Percentiles rank a stretch among this genome's conserved stretches.
These are phyloP conservation scores for Microctenopoma stevenorrisi DNA, from an alignment of 2,797 vertebrate species.

Conservation along the genomic window DNA sequence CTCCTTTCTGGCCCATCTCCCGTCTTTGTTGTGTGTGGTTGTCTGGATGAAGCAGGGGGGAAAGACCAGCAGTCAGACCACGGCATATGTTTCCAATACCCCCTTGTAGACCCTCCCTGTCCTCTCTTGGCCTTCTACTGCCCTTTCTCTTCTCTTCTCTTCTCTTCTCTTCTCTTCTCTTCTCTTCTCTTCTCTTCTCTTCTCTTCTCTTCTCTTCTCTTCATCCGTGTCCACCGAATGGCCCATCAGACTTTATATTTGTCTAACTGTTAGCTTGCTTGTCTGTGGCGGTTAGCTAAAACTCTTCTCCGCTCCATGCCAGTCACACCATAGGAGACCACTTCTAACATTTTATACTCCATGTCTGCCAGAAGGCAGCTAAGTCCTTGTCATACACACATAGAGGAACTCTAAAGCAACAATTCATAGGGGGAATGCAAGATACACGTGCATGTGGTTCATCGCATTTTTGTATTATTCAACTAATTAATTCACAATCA, in stretches of 20 bases:
- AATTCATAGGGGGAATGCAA: constrained; percentile 22
- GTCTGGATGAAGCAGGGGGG: constrained; percentile 66
- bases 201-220: constrained; percentile 6
- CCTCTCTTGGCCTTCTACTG: constrained; percentile 48
- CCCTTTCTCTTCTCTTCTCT: constrained; percentile 4
- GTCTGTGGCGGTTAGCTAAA: constrained; percentile 66
- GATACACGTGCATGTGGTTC: constrained; percentile 4
- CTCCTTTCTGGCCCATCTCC: constrained; percentile 65
- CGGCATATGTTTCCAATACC: constrained; percentile 80
- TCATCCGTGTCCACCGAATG: constrained; percentile 66
- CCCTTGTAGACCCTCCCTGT: constrained; percentile 59
- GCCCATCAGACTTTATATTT: constrained; percentile 68
- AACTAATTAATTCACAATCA: background rate
- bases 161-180: constrained; percentile 8
- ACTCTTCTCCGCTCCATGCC: constrained; percentile 47
- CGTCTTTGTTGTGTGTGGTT: constrained; percentile 76
- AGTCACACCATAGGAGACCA: constrained; percentile 65
- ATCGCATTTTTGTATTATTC: constrained; percentile 4
- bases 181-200: constrained; percentile 12
- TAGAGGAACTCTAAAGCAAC: background rate
- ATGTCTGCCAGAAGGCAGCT: constrained; percentile 27
- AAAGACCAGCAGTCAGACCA: constrained; percentile 73
- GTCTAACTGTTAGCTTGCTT: constrained; percentile 57
- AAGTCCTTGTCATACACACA: constrained; percentile 20
- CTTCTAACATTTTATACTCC: constrained; percentile 57